phyloP scores from a whole-genome alignment of 2,113 vertebrate species.

The Indicator indicator region DNA sequence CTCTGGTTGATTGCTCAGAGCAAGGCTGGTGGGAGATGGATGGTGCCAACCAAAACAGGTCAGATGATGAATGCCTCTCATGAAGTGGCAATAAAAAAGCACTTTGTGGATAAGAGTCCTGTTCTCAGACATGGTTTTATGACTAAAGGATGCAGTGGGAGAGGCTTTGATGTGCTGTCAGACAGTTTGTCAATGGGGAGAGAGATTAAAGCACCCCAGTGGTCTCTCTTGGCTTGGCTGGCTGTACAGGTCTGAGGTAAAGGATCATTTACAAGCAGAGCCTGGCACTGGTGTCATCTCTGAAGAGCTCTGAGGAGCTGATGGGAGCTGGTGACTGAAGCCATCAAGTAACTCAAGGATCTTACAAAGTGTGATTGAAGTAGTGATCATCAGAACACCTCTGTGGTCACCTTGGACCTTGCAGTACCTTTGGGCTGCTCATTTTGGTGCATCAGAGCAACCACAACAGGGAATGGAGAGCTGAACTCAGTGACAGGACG shows the following conservation, averaged over 20 bases:
- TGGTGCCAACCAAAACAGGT: not conserved
- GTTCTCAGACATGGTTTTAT: not conserved
- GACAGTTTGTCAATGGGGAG: not conserved
- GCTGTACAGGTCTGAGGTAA: not conserved
- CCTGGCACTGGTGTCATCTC: not conserved
- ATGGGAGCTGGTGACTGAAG: not conserved
- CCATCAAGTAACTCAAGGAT: not conserved
- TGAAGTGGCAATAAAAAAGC: not conserved
- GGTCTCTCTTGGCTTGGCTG: not conserved
- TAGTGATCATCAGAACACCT: not conserved
- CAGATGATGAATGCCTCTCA: not conserved
- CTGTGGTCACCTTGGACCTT: not conserved
- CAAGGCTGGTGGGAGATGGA: not conserved
- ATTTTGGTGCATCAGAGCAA: not conserved
- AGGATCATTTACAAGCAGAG: not conserved
- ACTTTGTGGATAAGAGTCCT: not conserved
- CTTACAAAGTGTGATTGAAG: not conserved
- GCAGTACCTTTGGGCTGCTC: not conserved
- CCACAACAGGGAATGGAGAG: not conserved
- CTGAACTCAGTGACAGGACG: not conserved
- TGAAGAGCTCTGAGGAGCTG: not conserved
- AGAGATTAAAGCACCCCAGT: not conserved
- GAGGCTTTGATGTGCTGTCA: not conserved
- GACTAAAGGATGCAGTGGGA: not conserved
- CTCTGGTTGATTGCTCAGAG: accelerated